Evolutionary conservation across 2,888 invertebrate genomes (phyloP), one percentile per base, ranked within the genome.

Genomic region (Philopedon plagiatum): DNA sequence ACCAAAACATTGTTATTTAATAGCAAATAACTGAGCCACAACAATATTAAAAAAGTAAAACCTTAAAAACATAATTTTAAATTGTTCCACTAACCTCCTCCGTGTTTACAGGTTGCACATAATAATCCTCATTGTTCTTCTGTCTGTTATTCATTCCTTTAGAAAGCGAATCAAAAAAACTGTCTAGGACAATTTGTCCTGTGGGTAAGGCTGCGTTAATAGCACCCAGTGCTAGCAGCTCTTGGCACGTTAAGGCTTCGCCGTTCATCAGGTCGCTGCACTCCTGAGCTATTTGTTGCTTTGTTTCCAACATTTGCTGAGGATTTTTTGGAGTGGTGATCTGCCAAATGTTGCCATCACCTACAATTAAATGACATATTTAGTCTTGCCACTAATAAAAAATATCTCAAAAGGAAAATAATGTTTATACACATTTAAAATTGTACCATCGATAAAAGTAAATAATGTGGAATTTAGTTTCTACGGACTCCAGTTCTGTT

Each of bases 141-240:
- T 75, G 75, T 18, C 76, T 75, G 66, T 81, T 79, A 66, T 78
- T 79, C 64, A 82, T 79, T 71, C 93, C 93, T 82, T 93, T 94
- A 8, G 93, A 92, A 54, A 94, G 87, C 57, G 94, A 93, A 81
- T 92, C 92, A 81, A 95, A 92, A 85, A 95, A 94, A 0, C 94
- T 92, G 82, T 95, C 94, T 58, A 95, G 86, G 11, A 94, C 93
- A 46, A 93, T 90, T 84, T 94, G 94, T 18, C 95, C 94, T 3
- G 96, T 96, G 1, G 96, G 96, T 74, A 96, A 86, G 0, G 96
- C 95, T 0, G 97, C 97, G 74, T 96, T 95, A 64, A 97, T 90
- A 0, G 96, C 96, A 8, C 97, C 97, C 63, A 97, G 88, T n/a
- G 97, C 97, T 71, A 97, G 87, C 26, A 97, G 88, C 86, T 96